phyloP scores from a whole-genome alignment of 2,113 vertebrate species.

The Zosterops japonicus region DNA sequence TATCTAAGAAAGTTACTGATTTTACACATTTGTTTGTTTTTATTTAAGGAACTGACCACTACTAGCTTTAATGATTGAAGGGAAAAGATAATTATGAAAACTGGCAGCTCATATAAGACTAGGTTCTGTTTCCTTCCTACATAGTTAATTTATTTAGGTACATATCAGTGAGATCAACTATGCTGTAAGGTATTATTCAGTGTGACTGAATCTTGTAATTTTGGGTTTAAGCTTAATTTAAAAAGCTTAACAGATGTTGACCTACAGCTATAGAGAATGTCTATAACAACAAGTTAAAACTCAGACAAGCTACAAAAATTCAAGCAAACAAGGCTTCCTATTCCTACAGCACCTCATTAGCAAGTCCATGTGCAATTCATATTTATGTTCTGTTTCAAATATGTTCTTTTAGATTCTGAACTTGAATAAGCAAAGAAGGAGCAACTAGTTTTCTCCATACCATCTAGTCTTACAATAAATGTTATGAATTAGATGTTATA shows the following conservation, averaged over 20 bases:
- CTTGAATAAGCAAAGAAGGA: background rate
- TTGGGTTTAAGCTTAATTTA: background rate
- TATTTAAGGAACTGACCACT: background rate
- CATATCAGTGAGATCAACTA: background rate
- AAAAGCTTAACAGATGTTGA: background rate
- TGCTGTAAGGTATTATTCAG: background rate
- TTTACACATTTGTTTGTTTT: background rate
- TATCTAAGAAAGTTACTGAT: background rate
- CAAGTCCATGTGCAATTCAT: background rate
- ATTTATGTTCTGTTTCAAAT: background rate
- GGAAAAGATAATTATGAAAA: background rate
- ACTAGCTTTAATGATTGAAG: background rate
- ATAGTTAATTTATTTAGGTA: background rate
- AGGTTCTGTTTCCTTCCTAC: background rate
- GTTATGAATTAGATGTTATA: background rate
- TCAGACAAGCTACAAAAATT: background rate
- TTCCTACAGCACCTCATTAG: background rate
- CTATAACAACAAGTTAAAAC: background rate
- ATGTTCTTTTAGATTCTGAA: background rate
- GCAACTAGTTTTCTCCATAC: background rate
- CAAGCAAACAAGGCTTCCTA: background rate
- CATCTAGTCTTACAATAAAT: background rate
- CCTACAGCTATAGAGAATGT: background rate
- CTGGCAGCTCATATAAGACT: background rate
- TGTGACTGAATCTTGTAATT: background rate